Percentiles rank a stretch among this genome's conserved stretches.
Evolutionary conservation across 2,113 vertebrate species (phyloP).

Genomic region (Tragelaphus imberbis): DNA sequence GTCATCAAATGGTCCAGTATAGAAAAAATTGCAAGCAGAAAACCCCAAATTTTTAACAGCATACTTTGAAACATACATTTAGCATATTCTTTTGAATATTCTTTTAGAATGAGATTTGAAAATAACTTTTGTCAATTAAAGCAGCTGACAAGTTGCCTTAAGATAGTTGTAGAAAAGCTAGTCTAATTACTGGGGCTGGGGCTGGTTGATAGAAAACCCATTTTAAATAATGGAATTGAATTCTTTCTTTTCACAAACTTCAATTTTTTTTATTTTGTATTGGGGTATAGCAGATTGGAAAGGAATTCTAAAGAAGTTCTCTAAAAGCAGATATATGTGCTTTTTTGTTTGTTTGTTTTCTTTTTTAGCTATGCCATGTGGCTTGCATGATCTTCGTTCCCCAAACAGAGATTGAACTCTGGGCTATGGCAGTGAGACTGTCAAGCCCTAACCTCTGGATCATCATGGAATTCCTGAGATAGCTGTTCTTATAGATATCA

Average conservation of each 20-base stretch:
- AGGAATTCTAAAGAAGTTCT: neutral
- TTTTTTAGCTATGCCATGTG: neutral
- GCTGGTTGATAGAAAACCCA: neutral
- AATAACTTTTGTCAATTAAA: neutral
- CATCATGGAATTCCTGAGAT: neutral
- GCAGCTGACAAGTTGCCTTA: neutral
- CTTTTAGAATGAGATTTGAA: neutral
- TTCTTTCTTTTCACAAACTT: neutral
- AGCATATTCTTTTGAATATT: neutral
- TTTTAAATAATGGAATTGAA: neutral
- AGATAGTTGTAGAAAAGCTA: neutral
- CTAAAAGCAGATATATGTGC: neutral
- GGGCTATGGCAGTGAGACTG: neutral
- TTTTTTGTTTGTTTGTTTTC: neutral
- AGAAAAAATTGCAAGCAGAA: neutral
- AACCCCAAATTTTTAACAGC: neutral
- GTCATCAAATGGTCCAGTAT: neutral
- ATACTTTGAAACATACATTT: neutral
- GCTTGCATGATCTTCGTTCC: neutral
- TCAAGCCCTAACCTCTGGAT: neutral
- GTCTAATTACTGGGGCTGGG: neutral
- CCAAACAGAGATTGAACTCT: neutral
- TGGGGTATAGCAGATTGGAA: neutral
- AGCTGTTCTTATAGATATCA: neutral
- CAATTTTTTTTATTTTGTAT: neutral